phyloP scores from a whole-genome alignment of 2,113 vertebrate genomes.

The Macrotis lagotis region DNA sequence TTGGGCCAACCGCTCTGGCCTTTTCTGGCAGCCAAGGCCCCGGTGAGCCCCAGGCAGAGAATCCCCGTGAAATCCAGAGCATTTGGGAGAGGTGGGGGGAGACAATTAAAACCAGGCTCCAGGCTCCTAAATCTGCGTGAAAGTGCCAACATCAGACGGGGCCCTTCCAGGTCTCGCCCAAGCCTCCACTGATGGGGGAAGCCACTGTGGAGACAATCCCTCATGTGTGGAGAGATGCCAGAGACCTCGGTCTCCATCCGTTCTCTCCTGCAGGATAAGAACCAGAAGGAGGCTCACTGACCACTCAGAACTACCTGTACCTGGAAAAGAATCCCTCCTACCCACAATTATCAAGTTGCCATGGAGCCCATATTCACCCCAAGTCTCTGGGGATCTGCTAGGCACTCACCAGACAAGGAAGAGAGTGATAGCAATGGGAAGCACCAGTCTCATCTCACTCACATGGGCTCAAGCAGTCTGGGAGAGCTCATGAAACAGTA shows the following conservation, averaged over 20 bases:
- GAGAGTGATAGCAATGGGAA: background rate
- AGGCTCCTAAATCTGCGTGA: conserved; percentile 74
- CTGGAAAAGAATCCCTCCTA: background rate
- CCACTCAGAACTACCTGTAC: background rate
- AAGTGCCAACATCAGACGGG: conserved; percentile 82
- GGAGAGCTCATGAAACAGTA: background rate
- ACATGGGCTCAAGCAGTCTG: too few species aligned
- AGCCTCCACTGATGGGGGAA: background rate
- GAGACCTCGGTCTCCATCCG: background rate
- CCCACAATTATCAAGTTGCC: background rate
- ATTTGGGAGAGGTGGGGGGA: conserved; percentile 81
- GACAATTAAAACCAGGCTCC: conserved; percentile 84
- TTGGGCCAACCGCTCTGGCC: conserved; percentile 64
- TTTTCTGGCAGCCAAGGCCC: background rate
- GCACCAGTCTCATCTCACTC: background rate
- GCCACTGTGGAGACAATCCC: background rate
- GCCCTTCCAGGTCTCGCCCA: conserved; percentile 60
- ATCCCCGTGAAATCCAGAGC: conserved; percentile 78
- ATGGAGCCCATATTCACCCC: background rate
- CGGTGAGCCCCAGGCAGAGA: conserved; percentile 68
- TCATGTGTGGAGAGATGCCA: background rate
- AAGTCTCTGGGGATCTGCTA: background rate
- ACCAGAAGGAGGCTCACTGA: background rate
- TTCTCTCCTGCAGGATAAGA: background rate
- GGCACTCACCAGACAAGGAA: background rate